A percentile compares a stretch with the other conserved stretches of the same genome.
Conservation (phyloP, 2,113 vertebrate species). For the Mionectes macconnelli region DNA sequence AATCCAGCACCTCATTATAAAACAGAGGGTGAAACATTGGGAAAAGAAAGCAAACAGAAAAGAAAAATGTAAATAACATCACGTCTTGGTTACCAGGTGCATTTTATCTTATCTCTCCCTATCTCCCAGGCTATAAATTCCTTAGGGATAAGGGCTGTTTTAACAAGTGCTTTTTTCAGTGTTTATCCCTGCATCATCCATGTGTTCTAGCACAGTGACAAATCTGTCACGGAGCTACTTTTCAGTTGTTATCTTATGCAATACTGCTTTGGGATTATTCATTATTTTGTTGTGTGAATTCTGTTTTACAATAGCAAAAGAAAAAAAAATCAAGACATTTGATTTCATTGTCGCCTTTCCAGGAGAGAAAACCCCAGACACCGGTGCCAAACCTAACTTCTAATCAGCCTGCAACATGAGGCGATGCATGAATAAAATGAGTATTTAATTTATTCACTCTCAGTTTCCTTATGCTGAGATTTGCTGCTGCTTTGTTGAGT, state of each 20-base stretch:
- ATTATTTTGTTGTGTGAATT: background rate
- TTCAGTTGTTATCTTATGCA: background rate
- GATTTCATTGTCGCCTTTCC: background rate
- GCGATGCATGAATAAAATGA: background rate
- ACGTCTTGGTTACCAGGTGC: constrained; percentile 56
- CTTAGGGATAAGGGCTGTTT: background rate
- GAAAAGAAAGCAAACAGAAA: constrained; percentile 59
- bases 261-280: background rate
- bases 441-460: background rate
- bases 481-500: background rate
- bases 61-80: constrained; percentile 58
- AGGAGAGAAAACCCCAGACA: background rate
- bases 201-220: background rate
- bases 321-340: background rate
- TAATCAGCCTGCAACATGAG: background rate
- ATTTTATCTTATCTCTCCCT: constrained; percentile 61
- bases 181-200: constrained; percentile 2
- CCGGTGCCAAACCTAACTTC: background rate
- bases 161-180: constrained; percentile 29
- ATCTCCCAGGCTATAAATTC: constrained; percentile 51
- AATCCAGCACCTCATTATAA: constrained; percentile 56
- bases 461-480: background rate
- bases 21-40: constrained; percentile 13
- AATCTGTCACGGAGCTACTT: background rate
- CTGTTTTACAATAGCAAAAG: background rate